phyloP scores from a whole-genome alignment of 2,797 vertebrate species.

The Mormyrops attenuatus region DNA sequence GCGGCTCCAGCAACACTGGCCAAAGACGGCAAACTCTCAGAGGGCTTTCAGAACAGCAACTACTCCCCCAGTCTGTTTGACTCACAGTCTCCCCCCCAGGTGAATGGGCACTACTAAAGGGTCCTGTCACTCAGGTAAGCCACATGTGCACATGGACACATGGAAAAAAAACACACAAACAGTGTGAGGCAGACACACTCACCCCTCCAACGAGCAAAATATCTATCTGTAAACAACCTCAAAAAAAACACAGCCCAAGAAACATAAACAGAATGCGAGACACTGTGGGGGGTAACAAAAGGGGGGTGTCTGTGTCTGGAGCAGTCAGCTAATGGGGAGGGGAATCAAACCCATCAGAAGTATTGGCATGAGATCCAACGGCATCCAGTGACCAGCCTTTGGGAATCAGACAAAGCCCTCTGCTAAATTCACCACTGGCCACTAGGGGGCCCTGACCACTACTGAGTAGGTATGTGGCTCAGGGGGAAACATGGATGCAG shows the following conservation, averaged over 20 bases:
- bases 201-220: constrained; percentile 30
- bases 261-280: background rate
- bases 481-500: background rate
- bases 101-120: background rate
- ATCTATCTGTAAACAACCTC: background rate
- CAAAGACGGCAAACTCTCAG: background rate
- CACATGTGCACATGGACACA: background rate
- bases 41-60: background rate
- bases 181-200: background rate
- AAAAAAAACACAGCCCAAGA: background rate
- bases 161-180: background rate
- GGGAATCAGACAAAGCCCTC: background rate
- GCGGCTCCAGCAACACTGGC: too few relatives aligned
- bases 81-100: background rate
- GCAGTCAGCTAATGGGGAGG: background rate
- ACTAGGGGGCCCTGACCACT: background rate
- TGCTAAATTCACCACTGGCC: background rate
- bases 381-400: background rate
- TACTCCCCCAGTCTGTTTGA: background rate
- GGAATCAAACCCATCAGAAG: background rate
- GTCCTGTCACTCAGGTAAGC: background rate
- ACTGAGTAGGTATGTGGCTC: background rate
- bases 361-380: background rate
- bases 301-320: background rate
- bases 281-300: background rate